Base-by-base conservation (phyloP, 2,797 vertebrate species). In the Karalla daura region DNA sequence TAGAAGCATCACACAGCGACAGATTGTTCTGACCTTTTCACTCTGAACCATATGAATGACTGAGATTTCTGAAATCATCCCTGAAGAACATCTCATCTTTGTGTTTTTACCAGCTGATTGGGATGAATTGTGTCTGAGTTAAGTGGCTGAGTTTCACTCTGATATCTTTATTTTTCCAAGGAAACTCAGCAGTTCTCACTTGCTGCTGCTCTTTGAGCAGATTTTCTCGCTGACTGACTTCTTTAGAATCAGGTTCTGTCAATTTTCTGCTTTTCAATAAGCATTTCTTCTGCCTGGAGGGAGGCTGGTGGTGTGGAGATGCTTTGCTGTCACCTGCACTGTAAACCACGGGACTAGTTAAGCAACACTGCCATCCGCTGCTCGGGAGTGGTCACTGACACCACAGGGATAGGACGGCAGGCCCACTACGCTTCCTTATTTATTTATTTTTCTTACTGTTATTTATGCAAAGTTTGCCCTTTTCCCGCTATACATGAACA, bases 311-410 rank as follows among this genome's bases (percentile, higher is more conserved):
- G 40, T 18, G 30, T 32, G 30, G 25, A 60, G 25, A 49, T 28
- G 28, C 23, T 17, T 8, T 28, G 32, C 24, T 65, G 36, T 45
- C 41, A 13, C 8, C 28, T 50, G 44, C 15, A 4, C 17, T 11
- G 36, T 51, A 47, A 37, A 51, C 20, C n/a, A 14, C 7, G 2
- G 5, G 14, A 71, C 50, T 9, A 54, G 65, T 78, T 70, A 50
- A 54, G 50, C 85, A 86, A 83, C 78, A 84, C 35, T 44, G 78
- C 85, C 89, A 75, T 58, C 89, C 62, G 33, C 82, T 87, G 87
- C 41, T 62, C 27, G 41, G 47, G 20, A 30, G 4, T 12, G 50
- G 41, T 44, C 53, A 21, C 59, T 21, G 33, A 64, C 43, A 43
- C 60, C 49, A 61, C 17, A 35, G 49, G 40, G 37, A 61, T 58